These are phyloP conservation scores for Halocaridina rubra DNA, from an alignment of 2,888 invertebrate genomes.

Conservation along the genomic window DNA sequence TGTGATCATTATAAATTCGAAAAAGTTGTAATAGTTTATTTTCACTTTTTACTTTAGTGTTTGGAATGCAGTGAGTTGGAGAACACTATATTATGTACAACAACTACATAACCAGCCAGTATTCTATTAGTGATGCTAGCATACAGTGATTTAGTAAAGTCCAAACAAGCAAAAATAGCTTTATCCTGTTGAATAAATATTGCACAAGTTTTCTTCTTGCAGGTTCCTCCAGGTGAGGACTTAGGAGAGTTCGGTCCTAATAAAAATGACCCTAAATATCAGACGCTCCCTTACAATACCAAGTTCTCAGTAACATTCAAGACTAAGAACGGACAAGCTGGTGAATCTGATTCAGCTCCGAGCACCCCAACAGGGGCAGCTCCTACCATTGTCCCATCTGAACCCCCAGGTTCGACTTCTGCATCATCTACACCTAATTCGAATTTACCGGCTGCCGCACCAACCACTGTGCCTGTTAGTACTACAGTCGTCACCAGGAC, in stretches of 20 bases:
- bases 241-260: constrained; percentile 76
- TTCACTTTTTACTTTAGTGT: not conserved
- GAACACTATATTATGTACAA: no score
- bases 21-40: no score
- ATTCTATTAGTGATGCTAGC: no score
- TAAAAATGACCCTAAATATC: constrained; percentile 90
- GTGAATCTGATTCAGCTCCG: constrained; percentile 25
- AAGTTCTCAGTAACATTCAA: constrained; percentile 73
- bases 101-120: no score
- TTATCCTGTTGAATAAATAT: no score
- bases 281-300: constrained; percentile 89
- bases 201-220: not conserved
- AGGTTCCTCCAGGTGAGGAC: constrained; percentile 55
- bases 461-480: not conserved
- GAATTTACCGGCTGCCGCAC: not conserved
- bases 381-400: not conserved
- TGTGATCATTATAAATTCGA: no score
- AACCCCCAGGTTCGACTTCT: not conserved
- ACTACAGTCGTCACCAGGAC: constrained; percentile 39
- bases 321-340: constrained; percentile 12
- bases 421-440: not conserved
- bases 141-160: no score
- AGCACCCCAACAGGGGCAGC: constrained; percentile 22
- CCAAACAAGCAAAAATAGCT: no score
- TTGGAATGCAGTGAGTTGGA: no score